A percentile compares a stretch with the other conserved stretches of the same genome.
phyloP scores from a whole-genome alignment of 2,113 vertebrate species.

The Gallinago media region DNA sequence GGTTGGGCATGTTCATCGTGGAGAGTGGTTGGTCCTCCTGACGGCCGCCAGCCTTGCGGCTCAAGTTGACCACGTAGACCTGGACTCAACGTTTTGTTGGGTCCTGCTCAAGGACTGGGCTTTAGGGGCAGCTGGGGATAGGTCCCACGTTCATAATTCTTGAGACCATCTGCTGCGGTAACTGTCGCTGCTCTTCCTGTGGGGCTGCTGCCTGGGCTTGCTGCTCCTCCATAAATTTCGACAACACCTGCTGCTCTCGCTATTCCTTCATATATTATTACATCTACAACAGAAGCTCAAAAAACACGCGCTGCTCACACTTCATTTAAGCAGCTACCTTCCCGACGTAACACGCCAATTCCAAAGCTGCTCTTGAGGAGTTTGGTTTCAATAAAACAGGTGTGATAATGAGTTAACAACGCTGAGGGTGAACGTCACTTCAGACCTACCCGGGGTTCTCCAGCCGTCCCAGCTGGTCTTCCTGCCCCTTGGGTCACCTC shows the following conservation, averaged over 20 bases:
- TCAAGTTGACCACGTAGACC: not conserved
- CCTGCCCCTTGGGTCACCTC: not conserved
- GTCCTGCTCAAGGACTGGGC: not conserved
- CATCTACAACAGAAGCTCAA: not conserved
- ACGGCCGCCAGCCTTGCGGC: not conserved
- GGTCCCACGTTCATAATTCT: not conserved
- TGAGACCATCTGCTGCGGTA: not conserved
- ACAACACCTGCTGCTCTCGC: constrained; percentile 28
- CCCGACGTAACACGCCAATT: accelerated
- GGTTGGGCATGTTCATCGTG: not conserved
- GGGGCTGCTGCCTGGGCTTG: not conserved
- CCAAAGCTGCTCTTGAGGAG: not conserved
- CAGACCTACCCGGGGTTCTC: not conserved
- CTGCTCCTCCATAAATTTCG: not conserved
- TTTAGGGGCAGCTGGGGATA: not conserved
- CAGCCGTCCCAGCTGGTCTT: not conserved
- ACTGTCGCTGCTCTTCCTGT: constrained; percentile 28
- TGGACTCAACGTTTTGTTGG: not conserved
- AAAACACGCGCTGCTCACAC: not conserved
- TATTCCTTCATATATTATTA: constrained; percentile 6
- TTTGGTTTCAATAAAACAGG: not conserved
- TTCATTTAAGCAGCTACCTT: not conserved
- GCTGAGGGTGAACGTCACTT: not conserved
- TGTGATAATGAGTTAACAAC: accelerated
- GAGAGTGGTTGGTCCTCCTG: not conserved